Evolutionary conservation across 1,140 invertebrate species (phyloP), one percentile per base, ranked within the genome.

Genomic region (Drosophila bocki): DNA sequence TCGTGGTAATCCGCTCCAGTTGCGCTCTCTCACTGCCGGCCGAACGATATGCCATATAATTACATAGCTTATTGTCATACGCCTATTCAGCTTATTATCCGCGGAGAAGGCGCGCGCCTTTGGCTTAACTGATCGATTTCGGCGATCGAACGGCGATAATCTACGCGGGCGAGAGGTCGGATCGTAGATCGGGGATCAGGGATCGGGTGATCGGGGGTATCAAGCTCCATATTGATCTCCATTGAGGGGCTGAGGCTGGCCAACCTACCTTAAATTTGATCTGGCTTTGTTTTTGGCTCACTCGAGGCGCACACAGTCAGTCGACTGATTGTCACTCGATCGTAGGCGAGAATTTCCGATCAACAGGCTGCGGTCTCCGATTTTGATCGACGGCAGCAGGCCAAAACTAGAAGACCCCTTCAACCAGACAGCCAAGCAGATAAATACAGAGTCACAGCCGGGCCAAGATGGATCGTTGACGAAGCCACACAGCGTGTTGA

Each of bases 401-500:
- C 85, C 81, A 82, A 62, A 83, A 82, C 75, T 72, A 72, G 63
- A 61, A 63, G 37, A 68, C 67, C 77, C 78, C 80, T 32, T 47
- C 33, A 81, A 42, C 54, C 69, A 71, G 67, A 45, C 64, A 56
- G 33, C 32, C 48, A 32, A 35, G 32, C 65, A 22, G 35, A 33
- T 26, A 71, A 58, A 45, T n/a, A 29, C 32, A 47, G 32, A 29
- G 44, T 50, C 56, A 44, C 17, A 67, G 60, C 39, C 51, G 57
- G 69, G 67, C 67, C 59, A 85, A 85, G 86, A 91, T 91, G 90
- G 88, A 91, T 91, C 78, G 88, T 76, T 91, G 88, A 91, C 88
- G 88, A 91, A 91, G 84, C 88, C 88, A 91, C 88, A 91, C 88
- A 91, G 88, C 84, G 88, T 91, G 88, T 88, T 91, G 88, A 91